Evolutionary conservation across 2,888 invertebrate species (phyloP), one percentile per base, ranked within the genome.

Genomic region (Sarcophaga subvicina): DNA sequence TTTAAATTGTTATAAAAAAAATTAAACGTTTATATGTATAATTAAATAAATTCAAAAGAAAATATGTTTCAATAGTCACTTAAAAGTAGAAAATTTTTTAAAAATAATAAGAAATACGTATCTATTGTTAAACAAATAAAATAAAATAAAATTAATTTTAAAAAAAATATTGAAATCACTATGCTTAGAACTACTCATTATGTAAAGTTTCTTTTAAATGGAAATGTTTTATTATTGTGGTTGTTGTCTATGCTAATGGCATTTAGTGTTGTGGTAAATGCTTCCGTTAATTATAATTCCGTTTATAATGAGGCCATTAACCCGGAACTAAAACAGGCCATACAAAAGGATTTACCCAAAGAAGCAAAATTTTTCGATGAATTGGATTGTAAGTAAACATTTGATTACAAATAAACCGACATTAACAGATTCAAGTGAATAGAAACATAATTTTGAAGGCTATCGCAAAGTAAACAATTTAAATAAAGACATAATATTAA

Each of bases 361-460:
- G 91, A 93, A 89, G 92, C 95, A n/a, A 95, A 95, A 91, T 96
- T 96, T 90, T 96, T 96, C 89, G 96, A 96, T 90, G 96, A 96
- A 90, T 91, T 96, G 83, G 96, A 95, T 90, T 92, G 96, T 96
- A 94, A 96, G 96, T 96, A 17, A 64, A 67, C 49, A 14, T 14
- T 49, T 49, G 14, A 49, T 14, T 14, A 14, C 37, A 37, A 8
- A 37, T 37, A 2, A 37, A 37, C 37, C 8, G 0, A 10, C 8
- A 37, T 37, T 37, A 10, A 10, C 2, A 37, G 37, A 37, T 37
- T 37, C 2, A 8, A 10, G 0, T 37, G 37, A 4, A 37, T 37
- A 10, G 37, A 37, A 37, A 37, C 37, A 37, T 37, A 37, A 10
- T 37, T 37, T 37, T 37, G 0, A 37, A 37, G 8, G 6, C 37